These are phyloP conservation scores for Lithophane socia DNA, from an alignment of 2,888 invertebrate genomes.

Conservation along the genomic window DNA sequence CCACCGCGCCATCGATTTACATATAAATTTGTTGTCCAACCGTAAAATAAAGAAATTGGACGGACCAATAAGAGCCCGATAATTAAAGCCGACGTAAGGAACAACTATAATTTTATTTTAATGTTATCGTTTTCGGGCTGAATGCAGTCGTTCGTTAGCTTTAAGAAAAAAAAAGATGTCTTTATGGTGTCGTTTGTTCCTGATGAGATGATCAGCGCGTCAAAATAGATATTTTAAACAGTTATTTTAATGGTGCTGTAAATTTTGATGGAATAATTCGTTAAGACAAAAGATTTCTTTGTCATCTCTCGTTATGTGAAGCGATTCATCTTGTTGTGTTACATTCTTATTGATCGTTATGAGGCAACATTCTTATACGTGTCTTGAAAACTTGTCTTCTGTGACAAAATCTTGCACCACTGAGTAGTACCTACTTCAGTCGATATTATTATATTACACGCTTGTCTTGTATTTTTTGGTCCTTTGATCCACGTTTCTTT, in stretches of 20 bases:
- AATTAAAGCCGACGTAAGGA: slow-evolving; percentile 84
- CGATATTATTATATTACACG: not conserved
- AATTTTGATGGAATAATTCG: slow-evolving; percentile 59
- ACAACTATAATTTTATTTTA: slow-evolving; percentile 85
- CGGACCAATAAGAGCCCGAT: slow-evolving; percentile 80
- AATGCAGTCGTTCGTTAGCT: slow-evolving; percentile 75
- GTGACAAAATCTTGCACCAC: not conserved
- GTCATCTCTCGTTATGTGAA: slow-evolving; percentile 31
- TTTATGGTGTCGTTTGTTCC: slow-evolving; percentile 68
- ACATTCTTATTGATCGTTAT: slow-evolving; percentile 8
- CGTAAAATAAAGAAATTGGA: slow-evolving; percentile 90
- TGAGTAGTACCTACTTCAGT: not conserved
- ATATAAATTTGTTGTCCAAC: slow-evolving; percentile 89
- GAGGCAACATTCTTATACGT: slow-evolving; percentile 12
- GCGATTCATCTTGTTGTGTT: slow-evolving; percentile 30
- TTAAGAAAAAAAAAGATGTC: slow-evolving; percentile 52
- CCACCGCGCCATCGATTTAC: slow-evolving; percentile 88
- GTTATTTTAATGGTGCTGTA: slow-evolving; percentile 55
- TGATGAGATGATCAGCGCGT: slow-evolving; percentile 66
- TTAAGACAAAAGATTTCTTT: slow-evolving; percentile 51
- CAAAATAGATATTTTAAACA: slow-evolving; percentile 64
- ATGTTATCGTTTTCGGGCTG: slow-evolving; percentile 74
- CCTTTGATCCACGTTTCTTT: not conserved
- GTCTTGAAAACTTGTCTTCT: slow-evolving; percentile 26
- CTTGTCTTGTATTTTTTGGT: not conserved